A percentile compares a stretch with the other conserved stretches of the same genome.
phyloP scores from a whole-genome alignment of 2,797 vertebrate species.

The Chanos chanos region DNA sequence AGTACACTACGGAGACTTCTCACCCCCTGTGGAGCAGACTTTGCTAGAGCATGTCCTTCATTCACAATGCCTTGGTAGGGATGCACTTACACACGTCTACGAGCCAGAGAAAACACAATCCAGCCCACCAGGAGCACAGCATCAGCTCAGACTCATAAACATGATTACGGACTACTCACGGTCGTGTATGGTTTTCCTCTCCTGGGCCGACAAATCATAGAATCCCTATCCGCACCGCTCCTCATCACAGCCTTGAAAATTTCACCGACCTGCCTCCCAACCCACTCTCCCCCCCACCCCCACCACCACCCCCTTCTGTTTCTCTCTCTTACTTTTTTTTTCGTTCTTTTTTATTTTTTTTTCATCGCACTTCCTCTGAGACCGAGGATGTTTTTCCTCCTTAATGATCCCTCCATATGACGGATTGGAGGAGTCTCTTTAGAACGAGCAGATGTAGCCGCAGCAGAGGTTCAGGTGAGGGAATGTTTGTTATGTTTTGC shows the following conservation, averaged over 20 bases:
- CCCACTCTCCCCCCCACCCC: too few species aligned
- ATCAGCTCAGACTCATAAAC: slow-evolving; percentile 55
- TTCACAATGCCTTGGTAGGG: slow-evolving; percentile 58
- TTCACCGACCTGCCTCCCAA: too few species aligned
- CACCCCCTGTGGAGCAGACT: slow-evolving; percentile 45
- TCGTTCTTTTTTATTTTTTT: not conserved
- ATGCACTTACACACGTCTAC: slow-evolving; percentile 55
- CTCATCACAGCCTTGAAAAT: too few species aligned
- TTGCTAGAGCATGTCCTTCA: slow-evolving; percentile 51
- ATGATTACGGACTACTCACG: slow-evolving; percentile 54
- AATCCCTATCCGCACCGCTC: not conserved
- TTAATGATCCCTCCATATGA: slow-evolving; percentile 37
- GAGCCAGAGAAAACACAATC: slow-evolving; percentile 61
- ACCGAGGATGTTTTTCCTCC: slow-evolving; percentile 37
- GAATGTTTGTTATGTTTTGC: too few species aligned
- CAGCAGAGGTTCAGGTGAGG: too few species aligned
- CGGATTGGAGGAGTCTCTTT: slow-evolving; percentile 20
- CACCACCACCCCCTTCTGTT: not conserved
- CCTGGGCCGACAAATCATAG: slow-evolving; percentile 54
- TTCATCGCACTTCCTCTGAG: slow-evolving; percentile 19
- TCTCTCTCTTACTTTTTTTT: slow-evolving; percentile 4
- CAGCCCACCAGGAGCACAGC: slow-evolving; percentile 52
- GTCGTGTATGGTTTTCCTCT: slow-evolving; percentile 50
- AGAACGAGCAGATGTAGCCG: not conserved
- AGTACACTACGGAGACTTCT: slow-evolving; percentile 46